A percentile compares a stretch with the other conserved stretches of the same genome.
Conservation (phyloP, 2,113 vertebrate species). For the Halichoerus grypus region DNA sequence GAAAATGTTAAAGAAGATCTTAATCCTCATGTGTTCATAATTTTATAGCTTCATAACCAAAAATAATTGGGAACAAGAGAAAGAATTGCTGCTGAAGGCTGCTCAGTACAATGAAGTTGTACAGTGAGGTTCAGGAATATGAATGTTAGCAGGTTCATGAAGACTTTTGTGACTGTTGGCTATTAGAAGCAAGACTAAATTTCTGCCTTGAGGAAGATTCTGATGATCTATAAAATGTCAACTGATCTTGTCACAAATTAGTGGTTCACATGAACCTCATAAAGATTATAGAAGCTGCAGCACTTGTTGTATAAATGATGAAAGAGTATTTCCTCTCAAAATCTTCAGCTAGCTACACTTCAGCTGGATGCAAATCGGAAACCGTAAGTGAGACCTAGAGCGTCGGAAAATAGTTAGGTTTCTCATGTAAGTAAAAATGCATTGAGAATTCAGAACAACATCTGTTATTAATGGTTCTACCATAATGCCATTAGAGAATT, state of each 20-base stretch:
- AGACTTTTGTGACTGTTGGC: constrained; percentile 33
- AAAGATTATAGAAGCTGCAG: constrained; percentile 62
- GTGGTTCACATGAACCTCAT: constrained; percentile 68
- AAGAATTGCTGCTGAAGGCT: constrained; percentile 23
- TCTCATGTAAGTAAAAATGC: constrained; percentile 13
- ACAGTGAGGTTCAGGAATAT: not conserved
- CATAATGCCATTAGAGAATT: not conserved
- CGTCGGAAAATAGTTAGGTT: constrained; percentile 51
- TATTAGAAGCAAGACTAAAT: constrained; percentile 50
- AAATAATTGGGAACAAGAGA: constrained; percentile 47
- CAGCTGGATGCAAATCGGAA: constrained; percentile 58
- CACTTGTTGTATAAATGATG: constrained; percentile 71
- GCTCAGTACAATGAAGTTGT: not conserved
- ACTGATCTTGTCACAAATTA: constrained; percentile 68
- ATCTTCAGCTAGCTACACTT: constrained; percentile 47
- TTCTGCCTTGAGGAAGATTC: constrained; percentile 69
- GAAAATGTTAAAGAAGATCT: constrained; percentile 7
- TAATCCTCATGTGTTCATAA: constrained; percentile 23
- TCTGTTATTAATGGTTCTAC: not conserved
- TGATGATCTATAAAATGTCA: constrained; percentile 73
- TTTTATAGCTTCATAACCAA: constrained; percentile 43
- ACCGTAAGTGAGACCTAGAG: not conserved
- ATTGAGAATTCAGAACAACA: not conserved
- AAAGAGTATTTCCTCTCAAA: constrained; percentile 63
- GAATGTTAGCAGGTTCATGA: constrained; percentile 43